Conservation (phyloP, 1,140 invertebrate genomes). For the Tenebrio molitor region DNA sequence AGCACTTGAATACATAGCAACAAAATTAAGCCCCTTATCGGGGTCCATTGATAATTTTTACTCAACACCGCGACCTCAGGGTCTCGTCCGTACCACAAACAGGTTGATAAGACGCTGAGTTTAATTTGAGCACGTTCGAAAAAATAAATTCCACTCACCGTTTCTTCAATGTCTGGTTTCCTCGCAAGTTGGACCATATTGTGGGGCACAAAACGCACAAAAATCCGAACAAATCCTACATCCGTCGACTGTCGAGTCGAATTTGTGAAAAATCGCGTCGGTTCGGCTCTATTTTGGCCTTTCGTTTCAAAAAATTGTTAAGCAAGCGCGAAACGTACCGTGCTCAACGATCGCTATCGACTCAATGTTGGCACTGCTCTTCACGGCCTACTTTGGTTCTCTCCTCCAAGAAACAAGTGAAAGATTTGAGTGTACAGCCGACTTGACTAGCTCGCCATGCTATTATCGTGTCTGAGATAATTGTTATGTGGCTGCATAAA, state of each 20-base stretch:
- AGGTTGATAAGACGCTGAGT: conserved; percentile 7
- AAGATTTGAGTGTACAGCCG: conserved; percentile 44
- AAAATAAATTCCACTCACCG: conserved; percentile 52
- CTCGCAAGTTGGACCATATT: conserved; percentile 54
- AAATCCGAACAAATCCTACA: background rate
- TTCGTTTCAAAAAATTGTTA: conserved; percentile 5
- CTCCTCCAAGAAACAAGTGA: conserved; percentile 49
- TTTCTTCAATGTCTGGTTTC: conserved; percentile 52
- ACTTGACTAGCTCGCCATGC: conserved; percentile 23
- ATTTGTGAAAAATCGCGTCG: background rate
- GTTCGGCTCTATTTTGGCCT: conserved; percentile 5
- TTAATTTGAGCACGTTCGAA: background rate
- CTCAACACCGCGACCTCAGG: conserved; percentile 5
- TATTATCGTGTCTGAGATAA: conserved; percentile 40
- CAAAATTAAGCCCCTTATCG: conserved; percentile 2
- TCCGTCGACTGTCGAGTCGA: background rate
- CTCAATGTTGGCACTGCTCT: conserved; percentile 58
- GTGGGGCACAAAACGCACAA: conserved; percentile 26
- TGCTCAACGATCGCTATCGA: conserved; percentile 50
- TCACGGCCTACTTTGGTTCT: conserved; percentile 56
- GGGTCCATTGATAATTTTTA: conserved; percentile 13
- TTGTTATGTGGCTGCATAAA: conserved; percentile 29
- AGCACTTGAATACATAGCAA: conserved; percentile 22
- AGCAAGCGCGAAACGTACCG: conserved; percentile 49
- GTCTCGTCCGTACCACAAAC: background rate